phyloP scores from a whole-genome alignment of 35 echinoderm and acorn worm species.

The Lytechinus pictus region DNA sequence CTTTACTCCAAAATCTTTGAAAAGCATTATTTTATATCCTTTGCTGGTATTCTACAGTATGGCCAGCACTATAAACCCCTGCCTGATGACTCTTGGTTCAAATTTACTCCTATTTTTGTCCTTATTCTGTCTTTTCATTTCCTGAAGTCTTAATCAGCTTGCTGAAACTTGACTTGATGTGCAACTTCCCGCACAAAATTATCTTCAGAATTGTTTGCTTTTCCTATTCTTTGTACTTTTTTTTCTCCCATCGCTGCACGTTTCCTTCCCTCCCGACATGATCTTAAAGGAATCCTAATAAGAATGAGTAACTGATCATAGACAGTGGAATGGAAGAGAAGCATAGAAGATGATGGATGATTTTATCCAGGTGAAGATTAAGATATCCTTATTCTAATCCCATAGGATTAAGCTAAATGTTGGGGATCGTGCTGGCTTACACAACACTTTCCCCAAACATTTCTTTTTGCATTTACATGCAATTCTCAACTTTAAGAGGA shows the following conservation, averaged over 20 bases:
- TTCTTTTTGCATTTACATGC: not conserved
- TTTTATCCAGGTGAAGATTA: not conserved
- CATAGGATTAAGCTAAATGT: not conserved
- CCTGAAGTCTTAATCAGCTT: conserved; percentile 26
- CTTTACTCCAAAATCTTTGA: not conserved
- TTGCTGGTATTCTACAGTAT: not conserved
- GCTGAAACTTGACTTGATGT: conserved; percentile 46
- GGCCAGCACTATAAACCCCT: not conserved
- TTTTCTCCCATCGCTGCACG: not conserved
- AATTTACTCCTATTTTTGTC: not conserved
- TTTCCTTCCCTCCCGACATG: not conserved
- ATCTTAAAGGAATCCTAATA: not conserved
- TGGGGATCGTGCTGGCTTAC: not conserved
- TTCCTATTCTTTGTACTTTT: conserved; percentile 20
- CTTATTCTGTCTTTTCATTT: conserved; percentile 4
- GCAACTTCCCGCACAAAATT: conserved; percentile 40
- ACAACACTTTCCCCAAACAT: not conserved
- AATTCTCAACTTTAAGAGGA: not conserved
- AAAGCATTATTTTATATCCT: not conserved
- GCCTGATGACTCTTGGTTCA: not conserved
- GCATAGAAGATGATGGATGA: not conserved
- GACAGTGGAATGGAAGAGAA: not conserved
- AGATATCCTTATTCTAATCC: not conserved
- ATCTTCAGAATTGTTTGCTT: conserved; percentile 19
- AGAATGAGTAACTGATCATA: not conserved